phyloP scores from a whole-genome alignment of 2,113 vertebrate species.

The Osmerus eperlanus region DNA sequence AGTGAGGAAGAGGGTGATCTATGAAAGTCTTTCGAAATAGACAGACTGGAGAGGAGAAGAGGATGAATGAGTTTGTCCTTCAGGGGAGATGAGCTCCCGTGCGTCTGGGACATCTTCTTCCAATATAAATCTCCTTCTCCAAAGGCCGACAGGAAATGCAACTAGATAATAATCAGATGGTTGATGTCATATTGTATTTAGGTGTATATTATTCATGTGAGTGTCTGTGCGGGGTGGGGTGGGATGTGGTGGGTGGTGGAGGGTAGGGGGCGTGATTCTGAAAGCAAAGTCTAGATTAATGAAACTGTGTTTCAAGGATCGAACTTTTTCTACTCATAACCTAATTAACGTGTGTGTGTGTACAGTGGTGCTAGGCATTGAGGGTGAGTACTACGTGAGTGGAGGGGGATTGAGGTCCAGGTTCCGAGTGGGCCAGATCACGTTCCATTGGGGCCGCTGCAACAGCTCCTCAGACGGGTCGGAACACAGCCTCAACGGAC shows the following conservation, averaged over 20 bases:
- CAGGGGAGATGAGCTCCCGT: constrained; percentile 29
- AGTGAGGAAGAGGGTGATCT: constrained; percentile 27
- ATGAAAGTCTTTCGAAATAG: constrained; percentile 12
- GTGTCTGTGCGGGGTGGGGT: too few relatives aligned
- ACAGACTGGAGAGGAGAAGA: constrained; percentile 27
- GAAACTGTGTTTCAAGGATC: neutral
- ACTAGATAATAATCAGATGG: neutral
- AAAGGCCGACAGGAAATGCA: neutral
- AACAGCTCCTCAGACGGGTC: constrained; percentile 88
- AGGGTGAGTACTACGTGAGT: constrained; percentile 84
- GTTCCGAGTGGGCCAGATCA: constrained; percentile 83
- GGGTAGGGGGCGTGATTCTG: neutral
- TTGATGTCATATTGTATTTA: too few relatives aligned
- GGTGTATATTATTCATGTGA: too few relatives aligned
- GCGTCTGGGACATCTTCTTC: constrained; percentile 41
- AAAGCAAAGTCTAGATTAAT: neutral
- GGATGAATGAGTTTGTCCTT: constrained; percentile 14
- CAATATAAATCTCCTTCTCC: constrained; percentile 2
- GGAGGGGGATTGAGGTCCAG: constrained; percentile 84
- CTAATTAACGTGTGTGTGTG: constrained; percentile 2
- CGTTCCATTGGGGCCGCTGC: constrained; percentile 96
- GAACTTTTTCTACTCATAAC: neutral
- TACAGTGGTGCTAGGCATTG: constrained; percentile 85
- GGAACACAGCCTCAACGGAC: constrained; percentile 91
- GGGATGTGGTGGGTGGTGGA: too few relatives aligned